Conservation (phyloP, 2,113 vertebrate species). For the human (Homo sapiens) region GRCh38 chr7:92595001-92595500, state of each 20-base stretch:
- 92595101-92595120: background rate
- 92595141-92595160: background rate
- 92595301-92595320: background rate
- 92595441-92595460: background rate
- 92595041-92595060: background rate
- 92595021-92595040: background rate
- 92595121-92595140: background rate
- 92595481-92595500: background rate
- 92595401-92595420: constrained; percentile 50
- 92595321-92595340: background rate
- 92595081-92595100: background rate
- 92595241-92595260: background rate
- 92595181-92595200: background rate
- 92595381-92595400: background rate
- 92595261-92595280: background rate
- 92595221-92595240: background rate
- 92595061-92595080: background rate
- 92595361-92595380: background rate
- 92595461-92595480: background rate
- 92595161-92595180: background rate
- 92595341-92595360: background rate
- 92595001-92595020: background rate
- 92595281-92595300: background rate
- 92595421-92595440: constrained; percentile 15
- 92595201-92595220: background rate